phyloP scores from a whole-genome alignment of 2,888 invertebrate genomes.

The Ophion slaviceki region DNA sequence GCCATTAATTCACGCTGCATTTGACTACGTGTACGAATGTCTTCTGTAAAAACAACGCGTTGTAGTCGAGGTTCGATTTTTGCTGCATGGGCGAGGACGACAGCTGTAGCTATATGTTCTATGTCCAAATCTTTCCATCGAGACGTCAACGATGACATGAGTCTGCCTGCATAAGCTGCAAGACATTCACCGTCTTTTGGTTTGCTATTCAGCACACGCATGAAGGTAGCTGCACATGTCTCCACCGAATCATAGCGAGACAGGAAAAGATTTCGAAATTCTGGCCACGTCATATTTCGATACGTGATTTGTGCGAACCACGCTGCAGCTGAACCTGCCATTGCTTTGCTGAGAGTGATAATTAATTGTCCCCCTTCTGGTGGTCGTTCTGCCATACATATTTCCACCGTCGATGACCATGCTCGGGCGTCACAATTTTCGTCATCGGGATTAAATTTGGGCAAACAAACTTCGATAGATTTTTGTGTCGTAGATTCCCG shows the following conservation, averaged over 20 bases:
- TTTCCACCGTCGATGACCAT: background rate
- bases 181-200: too few species aligned
- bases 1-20: constrained; percentile 4
- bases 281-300: too few species aligned
- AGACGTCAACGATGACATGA: background rate
- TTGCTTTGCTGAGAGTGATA: too few species aligned
- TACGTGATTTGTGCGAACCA: too few species aligned
- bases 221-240: too few species aligned
- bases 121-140: background rate
- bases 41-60: background rate
- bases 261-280: too few species aligned
- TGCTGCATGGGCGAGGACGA: background rate
- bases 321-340: too few species aligned
- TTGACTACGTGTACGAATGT: background rate
- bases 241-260: too few species aligned
- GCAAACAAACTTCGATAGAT: background rate
- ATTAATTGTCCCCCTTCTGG: background rate
- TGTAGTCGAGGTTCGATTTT: constrained; percentile 3
- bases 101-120: background rate
- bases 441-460: background rate
- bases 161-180: background rate
- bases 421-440: background rate
- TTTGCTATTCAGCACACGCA: too few species aligned
- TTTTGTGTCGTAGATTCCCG: too few species aligned
- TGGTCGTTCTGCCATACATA: background rate